Evolutionary conservation across 2,113 vertebrate species (phyloP).

Genomic region (Saccopteryx bilineata): DNA sequence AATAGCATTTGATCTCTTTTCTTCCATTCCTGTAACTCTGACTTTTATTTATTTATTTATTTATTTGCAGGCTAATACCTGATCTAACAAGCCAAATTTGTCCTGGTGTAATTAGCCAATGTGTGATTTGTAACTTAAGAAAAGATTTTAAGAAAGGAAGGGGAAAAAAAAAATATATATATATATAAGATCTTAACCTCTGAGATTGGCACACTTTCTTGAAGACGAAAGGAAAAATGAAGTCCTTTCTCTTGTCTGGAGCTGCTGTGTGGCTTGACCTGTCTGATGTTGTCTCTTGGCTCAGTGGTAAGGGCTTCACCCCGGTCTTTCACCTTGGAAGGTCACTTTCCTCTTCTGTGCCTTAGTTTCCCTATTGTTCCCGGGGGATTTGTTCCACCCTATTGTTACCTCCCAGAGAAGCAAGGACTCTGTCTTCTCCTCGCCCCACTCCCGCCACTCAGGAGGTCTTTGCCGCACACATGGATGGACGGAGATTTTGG

Average conservation of each 20-base stretch:
- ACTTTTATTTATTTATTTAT: not conserved
- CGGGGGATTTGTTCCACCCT: not conserved
- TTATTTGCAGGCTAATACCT: constrained; percentile 27
- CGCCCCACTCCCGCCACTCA: not conserved
- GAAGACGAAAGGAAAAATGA: not conserved
- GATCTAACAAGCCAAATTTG: not conserved
- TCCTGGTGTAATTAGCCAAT: not conserved
- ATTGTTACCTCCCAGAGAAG: not conserved
- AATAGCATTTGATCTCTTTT: not conserved
- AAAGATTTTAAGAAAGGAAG: not conserved
- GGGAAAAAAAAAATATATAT: not conserved
- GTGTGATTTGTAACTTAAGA: constrained; percentile 4
- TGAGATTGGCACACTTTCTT: not conserved
- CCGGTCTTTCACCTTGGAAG: not conserved
- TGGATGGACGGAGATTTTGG: not conserved
- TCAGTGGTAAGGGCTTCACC: not conserved
- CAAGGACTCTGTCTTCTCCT: not conserved
- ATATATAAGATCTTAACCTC: not conserved
- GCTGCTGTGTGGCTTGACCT: not conserved
- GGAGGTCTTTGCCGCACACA: not conserved
- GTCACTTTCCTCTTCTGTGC: not conserved
- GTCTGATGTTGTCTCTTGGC: not conserved
- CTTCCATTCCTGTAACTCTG: not conserved
- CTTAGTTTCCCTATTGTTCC: not conserved
- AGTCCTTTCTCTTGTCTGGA: not conserved